Conservation (phyloP, 1,140 invertebrate genomes). For the Drosophila repleta region DNA sequence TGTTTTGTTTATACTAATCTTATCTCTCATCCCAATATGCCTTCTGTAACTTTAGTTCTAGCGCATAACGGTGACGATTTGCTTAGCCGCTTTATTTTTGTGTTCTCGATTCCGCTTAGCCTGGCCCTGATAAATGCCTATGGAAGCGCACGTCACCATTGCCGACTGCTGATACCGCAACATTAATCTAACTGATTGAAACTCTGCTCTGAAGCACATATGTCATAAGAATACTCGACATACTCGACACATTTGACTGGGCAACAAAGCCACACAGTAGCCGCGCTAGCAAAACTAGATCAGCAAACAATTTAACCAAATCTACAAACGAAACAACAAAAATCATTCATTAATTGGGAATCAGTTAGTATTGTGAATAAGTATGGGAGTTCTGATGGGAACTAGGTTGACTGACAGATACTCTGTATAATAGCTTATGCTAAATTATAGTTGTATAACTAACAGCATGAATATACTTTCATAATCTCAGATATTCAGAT, state of each 20-base stretch:
- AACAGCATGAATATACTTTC: no score
- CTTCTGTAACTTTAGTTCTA: not conserved
- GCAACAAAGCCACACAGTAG: not conserved
- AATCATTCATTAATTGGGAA: no score
- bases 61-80: constrained; percentile 38
- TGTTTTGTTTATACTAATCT: no score
- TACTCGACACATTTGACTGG: no score
- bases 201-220: constrained; percentile 15
- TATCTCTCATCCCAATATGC: not conserved
- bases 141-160: constrained; percentile 36
- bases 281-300: not conserved
- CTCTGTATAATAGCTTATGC: no score
- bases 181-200: constrained; percentile 31
- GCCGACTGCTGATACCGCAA: constrained; percentile 17
- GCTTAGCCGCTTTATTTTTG: constrained; percentile 60
- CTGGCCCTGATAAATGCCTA: constrained; percentile 44
- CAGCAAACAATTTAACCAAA: no score
- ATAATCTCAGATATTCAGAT: no score
- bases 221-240: constrained; percentile 14
- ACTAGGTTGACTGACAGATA: no score
- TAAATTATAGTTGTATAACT: no score
- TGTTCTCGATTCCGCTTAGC: constrained; percentile 33
- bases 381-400: no score
- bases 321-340: no score
- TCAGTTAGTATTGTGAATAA: no score